Conservation (phyloP, 2,888 invertebrate species). For the Cerastis rubricosa region DNA sequence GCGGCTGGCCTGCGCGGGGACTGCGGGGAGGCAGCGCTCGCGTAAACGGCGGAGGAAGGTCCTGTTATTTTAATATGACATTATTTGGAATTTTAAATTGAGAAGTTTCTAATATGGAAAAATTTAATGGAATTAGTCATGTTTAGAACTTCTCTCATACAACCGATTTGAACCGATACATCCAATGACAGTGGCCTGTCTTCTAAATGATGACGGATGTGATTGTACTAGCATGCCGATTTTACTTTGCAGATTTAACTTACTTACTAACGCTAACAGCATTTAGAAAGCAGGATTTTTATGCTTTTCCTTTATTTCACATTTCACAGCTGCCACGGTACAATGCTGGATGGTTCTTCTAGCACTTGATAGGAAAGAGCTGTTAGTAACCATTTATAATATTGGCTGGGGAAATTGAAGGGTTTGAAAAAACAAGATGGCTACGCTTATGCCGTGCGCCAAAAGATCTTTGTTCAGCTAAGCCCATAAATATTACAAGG, state of each 20-base stretch:
- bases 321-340: too few relatives aligned
- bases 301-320: neutral
- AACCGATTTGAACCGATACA: neutral
- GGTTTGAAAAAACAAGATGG: neutral
- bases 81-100: slow-evolving; percentile 4
- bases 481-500: neutral
- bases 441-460: too few relatives aligned
- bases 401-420: neutral
- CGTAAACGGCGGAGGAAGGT: slow-evolving; percentile 33
- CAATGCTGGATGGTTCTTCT: neutral
- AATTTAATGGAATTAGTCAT: neutral
- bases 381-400: neutral
- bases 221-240: neutral
- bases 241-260: neutral
- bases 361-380: neutral
- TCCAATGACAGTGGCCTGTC: neutral
- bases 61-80: neutral
- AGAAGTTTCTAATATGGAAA: neutral
- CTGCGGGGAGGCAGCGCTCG: slow-evolving; percentile 16
- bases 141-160: neutral
- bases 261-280: too few relatives aligned
- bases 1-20: neutral
- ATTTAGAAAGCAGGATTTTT: neutral
- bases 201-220: neutral
- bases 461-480: neutral